Evolutionary conservation across 2,888 invertebrate species (phyloP).

Genomic region (Erannis defoliaria): DNA sequence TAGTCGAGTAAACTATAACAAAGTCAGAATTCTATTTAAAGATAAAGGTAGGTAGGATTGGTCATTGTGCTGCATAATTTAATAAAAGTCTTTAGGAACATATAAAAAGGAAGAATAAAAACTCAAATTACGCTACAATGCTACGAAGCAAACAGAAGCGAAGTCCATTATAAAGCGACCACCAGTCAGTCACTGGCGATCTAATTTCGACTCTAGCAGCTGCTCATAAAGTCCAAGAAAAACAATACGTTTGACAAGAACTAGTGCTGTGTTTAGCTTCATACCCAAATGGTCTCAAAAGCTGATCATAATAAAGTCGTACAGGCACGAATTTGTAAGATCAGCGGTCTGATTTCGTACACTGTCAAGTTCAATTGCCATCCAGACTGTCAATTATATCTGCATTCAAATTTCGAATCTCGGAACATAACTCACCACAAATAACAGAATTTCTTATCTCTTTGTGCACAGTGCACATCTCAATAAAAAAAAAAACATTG

Average conservation of each 20-base stretch:
- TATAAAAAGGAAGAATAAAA: neutral
- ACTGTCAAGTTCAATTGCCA: neutral
- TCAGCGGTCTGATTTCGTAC: neutral
- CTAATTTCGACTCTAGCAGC: neutral
- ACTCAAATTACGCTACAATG: neutral
- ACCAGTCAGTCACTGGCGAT: neutral
- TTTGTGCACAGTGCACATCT: no score
- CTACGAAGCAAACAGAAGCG: neutral
- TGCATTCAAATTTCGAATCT: neutral
- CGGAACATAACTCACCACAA: neutral
- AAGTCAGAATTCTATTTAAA: conserved; percentile 25
- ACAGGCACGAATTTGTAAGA: neutral
- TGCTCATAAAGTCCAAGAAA: neutral
- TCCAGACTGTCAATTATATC: neutral
- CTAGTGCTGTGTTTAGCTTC: neutral
- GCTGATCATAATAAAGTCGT: neutral
- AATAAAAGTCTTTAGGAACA: neutral
- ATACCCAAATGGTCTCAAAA: neutral
- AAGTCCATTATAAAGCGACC: neutral
- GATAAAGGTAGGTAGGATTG: no score
- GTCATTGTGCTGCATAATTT: neutral
- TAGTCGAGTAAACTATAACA: neutral
- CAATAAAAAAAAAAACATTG: no score
- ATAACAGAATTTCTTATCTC: neutral
- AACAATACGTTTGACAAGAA: neutral